A percentile compares a stretch with the other conserved stretches of the same genome.
Conservation (phyloP, 1,140 invertebrate species). For the Heliothis subflexa region DNA sequence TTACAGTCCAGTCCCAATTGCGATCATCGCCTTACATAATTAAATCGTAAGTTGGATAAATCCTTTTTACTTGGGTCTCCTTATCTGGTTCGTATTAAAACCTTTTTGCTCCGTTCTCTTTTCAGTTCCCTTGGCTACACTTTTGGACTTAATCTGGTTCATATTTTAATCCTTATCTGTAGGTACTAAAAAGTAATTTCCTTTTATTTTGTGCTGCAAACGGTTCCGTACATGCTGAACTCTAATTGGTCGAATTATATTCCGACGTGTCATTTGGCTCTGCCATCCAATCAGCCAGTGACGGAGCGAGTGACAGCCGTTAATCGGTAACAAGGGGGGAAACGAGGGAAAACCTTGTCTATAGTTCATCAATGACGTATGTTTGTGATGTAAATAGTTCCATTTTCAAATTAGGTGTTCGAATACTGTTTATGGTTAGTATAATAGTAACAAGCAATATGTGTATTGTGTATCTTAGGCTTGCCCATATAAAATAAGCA, state of each 20-base stretch:
- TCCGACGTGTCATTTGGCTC: constrained; percentile 12
- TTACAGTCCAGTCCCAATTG: background rate
- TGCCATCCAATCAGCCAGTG: constrained; percentile 20
- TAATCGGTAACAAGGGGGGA: constrained; percentile 16
- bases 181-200: background rate
- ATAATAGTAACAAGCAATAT: too few species aligned
- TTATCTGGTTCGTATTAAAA: background rate
- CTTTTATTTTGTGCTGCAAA: background rate
- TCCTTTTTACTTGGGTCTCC: background rate
- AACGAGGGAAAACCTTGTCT: background rate
- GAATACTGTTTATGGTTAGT: too few species aligned
- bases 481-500: too few species aligned
- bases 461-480: too few species aligned
- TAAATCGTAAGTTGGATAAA: background rate
- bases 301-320: constrained; percentile 9
- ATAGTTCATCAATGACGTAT: background rate
- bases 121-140: background rate
- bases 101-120: constrained; percentile 1
- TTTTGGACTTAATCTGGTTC: background rate
- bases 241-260: constrained; percentile 27
- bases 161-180: background rate
- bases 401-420: too few species aligned
- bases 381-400: background rate
- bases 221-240: constrained; percentile 2
- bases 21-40: background rate